phyloP scores from a whole-genome alignment of 1,140 invertebrate species.

The Arctopsyche grandis region DNA sequence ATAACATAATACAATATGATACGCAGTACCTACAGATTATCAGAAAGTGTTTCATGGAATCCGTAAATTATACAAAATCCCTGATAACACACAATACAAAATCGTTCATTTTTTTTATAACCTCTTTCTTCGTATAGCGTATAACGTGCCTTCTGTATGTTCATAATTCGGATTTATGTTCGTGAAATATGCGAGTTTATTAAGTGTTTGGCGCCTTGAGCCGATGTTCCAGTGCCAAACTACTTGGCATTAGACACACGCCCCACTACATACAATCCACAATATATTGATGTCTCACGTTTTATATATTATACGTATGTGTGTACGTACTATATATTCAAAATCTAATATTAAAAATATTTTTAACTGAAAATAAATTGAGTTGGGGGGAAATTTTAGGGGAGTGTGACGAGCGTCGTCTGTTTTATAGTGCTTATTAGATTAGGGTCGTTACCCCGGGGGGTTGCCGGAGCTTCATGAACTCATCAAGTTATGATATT shows the following conservation, averaged over 20 bases:
- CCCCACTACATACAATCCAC: too few species aligned
- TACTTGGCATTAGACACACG: slow-evolving; percentile 34
- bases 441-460: slow-evolving; percentile 20
- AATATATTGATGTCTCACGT: too few species aligned
- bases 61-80: too few species aligned
- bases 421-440: slow-evolving; percentile 29
- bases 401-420: neutral
- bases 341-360: neutral
- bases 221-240: slow-evolving; percentile 35
- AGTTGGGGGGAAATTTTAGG: neutral
- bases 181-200: slow-evolving; percentile 38
- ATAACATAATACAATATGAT: too few species aligned
- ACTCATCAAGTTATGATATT: slow-evolving; percentile 25
- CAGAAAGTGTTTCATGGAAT: too few species aligned
- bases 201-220: slow-evolving; percentile 36
- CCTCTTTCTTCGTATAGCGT: neutral
- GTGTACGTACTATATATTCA: too few species aligned
- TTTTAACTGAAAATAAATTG: neutral
- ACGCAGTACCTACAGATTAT: too few species aligned
- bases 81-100: too few species aligned
- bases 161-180: slow-evolving; percentile 37
- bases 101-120: neutral
- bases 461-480: neutral
- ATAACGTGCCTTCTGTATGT: neutral
- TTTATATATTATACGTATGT: too few species aligned